Percentiles rank a stretch among this genome's conserved stretches.
Conservation (phyloP, 2,888 invertebrate genomes). For the Hirtodrosophila histrioides region DNA sequence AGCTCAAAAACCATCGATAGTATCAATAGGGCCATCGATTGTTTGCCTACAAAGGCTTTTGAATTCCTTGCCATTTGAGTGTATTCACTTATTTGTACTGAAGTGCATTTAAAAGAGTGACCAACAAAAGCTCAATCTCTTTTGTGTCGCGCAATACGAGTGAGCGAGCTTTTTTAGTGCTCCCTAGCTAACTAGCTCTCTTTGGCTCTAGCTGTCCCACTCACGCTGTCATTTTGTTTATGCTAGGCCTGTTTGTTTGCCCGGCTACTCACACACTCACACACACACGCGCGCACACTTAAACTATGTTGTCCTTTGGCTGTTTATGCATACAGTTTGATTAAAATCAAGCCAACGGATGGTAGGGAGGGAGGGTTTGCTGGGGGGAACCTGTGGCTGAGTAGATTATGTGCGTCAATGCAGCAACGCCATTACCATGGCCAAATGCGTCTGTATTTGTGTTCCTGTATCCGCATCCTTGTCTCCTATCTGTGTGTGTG, state of each 20-base stretch:
- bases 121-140: constrained; percentile 18
- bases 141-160: constrained; percentile 20
- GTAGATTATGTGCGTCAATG: constrained; percentile 57
- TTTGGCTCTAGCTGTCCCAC: neutral
- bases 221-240: constrained; percentile 53
- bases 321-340: constrained; percentile 66
- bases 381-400: constrained; percentile 42
- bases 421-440: constrained; percentile 38
- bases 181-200: neutral
- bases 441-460: constrained; percentile 24
- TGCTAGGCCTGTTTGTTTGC: constrained; percentile 69
- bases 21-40: too few relatives aligned
- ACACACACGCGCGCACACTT: constrained; percentile 18
- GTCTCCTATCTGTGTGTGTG: neutral
- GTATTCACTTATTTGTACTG: too few relatives aligned
- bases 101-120: constrained; percentile 3
- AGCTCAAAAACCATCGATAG: too few relatives aligned
- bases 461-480: neutral
- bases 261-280: constrained; percentile 52
- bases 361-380: neutral
- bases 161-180: constrained; percentile 40
- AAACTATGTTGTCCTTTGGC: constrained; percentile 34
- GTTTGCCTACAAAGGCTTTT: too few relatives aligned
- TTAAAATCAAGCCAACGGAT: constrained; percentile 54
- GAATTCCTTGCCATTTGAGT: too few relatives aligned